A percentile compares a stretch with the other conserved stretches of the same genome.
phyloP scores from a whole-genome alignment of 2,797 vertebrate species.

The Enteromius anoplus region DNA sequence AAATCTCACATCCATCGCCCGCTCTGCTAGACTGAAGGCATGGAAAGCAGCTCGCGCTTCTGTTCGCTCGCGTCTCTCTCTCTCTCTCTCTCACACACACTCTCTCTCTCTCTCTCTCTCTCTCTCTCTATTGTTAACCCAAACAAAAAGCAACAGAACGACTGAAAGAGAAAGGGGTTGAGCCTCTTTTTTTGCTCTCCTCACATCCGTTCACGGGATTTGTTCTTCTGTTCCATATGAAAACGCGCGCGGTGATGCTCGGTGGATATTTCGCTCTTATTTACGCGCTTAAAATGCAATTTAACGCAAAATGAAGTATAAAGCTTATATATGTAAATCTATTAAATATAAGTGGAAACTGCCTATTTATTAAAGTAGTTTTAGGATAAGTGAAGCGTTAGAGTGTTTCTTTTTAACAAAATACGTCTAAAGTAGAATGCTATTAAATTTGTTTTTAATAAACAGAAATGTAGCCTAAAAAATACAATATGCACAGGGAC shows the following conservation, averaged over 20 bases:
- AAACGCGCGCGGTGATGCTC: conserved; percentile 69
- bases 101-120: conserved; percentile 27
- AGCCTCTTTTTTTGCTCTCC: conserved; percentile 67
- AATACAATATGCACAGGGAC: background rate
- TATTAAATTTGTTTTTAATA: background rate
- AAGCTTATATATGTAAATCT: no score
- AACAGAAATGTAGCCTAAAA: background rate
- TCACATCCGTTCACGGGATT: conserved; percentile 74
- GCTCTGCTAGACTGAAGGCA: conserved; percentile 85
- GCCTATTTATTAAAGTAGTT: background rate
- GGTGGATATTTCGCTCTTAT: background rate
- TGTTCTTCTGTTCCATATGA: conserved; percentile 56
- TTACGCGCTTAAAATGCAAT: background rate
- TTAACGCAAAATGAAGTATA: background rate
- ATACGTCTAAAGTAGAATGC: background rate
- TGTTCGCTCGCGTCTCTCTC: conserved; percentile 63
- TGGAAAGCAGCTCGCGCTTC: conserved; percentile 79
- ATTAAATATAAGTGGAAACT: background rate
- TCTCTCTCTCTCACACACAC: conserved; percentile 52
- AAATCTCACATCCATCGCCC: conserved; percentile 98
- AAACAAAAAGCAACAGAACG: conserved; percentile 71
- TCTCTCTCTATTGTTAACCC: conserved; percentile 75
- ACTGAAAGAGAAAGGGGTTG: conserved; percentile 73
- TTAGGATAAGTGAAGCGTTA: background rate
- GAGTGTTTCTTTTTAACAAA: background rate